Evolutionary conservation across 2,797 vertebrate species (phyloP).

Genomic region (Varecia variegata): DNA sequence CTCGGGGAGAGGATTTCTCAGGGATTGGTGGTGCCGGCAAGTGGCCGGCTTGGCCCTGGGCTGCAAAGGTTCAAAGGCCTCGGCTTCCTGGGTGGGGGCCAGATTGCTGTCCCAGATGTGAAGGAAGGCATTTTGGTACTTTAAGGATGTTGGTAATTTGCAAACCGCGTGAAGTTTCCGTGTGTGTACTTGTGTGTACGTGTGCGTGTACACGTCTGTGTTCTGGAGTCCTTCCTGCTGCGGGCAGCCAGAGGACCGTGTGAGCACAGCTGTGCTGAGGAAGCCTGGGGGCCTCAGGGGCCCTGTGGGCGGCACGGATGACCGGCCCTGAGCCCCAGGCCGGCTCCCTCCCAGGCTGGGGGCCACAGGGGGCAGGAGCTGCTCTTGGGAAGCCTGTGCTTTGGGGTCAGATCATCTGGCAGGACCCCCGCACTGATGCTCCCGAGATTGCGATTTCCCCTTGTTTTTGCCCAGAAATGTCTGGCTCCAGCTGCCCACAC

Average conservation of each 20-base stretch:
- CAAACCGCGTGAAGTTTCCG: not conserved
- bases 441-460: conserved; percentile 38
- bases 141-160: not conserved
- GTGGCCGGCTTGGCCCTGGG: not conserved
- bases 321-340: not conserved
- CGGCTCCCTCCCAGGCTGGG: not conserved
- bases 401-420: not conserved
- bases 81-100: not conserved
- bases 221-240: not conserved
- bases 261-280: not conserved
- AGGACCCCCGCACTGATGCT: not conserved
- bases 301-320: not conserved
- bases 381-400: not conserved
- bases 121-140: not conserved
- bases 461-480: conserved; percentile 63
- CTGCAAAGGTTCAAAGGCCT: not conserved
- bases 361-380: not conserved
- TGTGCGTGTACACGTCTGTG: too few species aligned
- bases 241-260: not conserved
- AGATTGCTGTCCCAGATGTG: not conserved
- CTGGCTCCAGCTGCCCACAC: not conserved
- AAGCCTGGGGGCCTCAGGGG: fast-evolving
- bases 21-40: not conserved
- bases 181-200: not conserved
- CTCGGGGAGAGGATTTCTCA: not conserved